These are phyloP conservation scores for Malurus alboscapulatus DNA, from an alignment of 2,113 vertebrate genomes.

Conservation along the genomic window DNA sequence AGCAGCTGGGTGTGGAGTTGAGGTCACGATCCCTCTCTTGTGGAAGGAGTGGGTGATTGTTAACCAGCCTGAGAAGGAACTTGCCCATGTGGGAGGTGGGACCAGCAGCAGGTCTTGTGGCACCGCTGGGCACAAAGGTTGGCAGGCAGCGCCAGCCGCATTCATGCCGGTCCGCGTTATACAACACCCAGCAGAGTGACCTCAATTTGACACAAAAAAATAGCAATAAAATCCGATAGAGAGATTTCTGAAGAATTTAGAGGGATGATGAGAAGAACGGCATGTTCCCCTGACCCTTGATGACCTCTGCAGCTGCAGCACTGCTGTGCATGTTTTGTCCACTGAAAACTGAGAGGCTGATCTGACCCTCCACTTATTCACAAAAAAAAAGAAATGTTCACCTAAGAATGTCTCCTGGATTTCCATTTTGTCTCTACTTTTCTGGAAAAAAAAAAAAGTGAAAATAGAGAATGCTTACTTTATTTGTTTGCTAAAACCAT, in stretches of 20 bases:
- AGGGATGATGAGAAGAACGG: background rate
- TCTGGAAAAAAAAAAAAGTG: background rate
- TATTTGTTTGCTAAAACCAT: background rate
- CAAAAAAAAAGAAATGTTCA: background rate
- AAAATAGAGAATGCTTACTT: background rate
- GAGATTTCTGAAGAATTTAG: constrained; percentile 7
- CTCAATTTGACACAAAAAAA: background rate
- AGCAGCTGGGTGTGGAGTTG: background rate
- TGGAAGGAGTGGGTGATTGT: background rate
- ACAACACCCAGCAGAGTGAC: background rate
- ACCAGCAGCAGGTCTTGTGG: background rate
- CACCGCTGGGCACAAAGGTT: background rate
- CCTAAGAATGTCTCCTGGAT: background rate
- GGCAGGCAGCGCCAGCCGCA: background rate
- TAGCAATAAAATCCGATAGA: background rate
- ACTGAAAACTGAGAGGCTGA: background rate
- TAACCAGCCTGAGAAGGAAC: background rate
- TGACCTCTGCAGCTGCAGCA: background rate
- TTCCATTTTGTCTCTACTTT: background rate
- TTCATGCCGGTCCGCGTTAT: background rate
- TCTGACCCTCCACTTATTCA: background rate
- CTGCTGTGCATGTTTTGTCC: background rate
- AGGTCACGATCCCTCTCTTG: background rate
- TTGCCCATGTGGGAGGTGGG: background rate
- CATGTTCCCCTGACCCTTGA: background rate